phyloP scores from a whole-genome alignment of 2,113 vertebrate genomes.

The Butastur rufipennis region DNA sequence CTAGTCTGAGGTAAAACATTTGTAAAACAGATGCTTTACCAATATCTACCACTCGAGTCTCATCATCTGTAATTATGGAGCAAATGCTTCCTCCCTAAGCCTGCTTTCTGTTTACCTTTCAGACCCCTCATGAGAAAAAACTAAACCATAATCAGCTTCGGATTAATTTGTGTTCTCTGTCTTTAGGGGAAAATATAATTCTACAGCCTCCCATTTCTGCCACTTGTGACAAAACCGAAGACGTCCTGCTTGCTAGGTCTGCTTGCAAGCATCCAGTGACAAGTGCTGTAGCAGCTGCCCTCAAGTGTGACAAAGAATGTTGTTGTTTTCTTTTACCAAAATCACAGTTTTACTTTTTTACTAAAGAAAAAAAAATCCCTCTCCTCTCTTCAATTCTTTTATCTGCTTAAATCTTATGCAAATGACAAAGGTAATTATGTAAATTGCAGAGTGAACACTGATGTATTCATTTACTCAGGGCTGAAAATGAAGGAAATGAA shows the following conservation, averaged over 20 bases:
- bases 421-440: slow-evolving; percentile 13
- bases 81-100: background rate
- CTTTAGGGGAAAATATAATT: background rate
- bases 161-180: background rate
- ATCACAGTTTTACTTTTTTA: background rate
- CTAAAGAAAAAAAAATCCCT: background rate
- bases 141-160: background rate
- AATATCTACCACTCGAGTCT: background rate
- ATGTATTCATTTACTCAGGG: background rate
- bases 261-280: background rate
- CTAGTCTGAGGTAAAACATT: background rate
- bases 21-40: background rate
- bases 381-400: background rate
- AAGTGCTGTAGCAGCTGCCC: background rate
- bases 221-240: background rate
- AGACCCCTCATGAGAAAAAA: background rate
- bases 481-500: slow-evolving; percentile 18
- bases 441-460: background rate
- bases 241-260: background rate
- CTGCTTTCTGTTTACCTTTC: background rate
- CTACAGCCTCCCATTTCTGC: background rate
- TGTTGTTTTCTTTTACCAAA: background rate
- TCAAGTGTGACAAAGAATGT: background rate
- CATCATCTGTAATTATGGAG: background rate
- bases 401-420: slow-evolving; percentile 2